A percentile compares a stretch with the other conserved stretches of the same genome.
phyloP scores from a whole-genome alignment of 2,888 invertebrate species.

The Sialis fuliginosa region DNA sequence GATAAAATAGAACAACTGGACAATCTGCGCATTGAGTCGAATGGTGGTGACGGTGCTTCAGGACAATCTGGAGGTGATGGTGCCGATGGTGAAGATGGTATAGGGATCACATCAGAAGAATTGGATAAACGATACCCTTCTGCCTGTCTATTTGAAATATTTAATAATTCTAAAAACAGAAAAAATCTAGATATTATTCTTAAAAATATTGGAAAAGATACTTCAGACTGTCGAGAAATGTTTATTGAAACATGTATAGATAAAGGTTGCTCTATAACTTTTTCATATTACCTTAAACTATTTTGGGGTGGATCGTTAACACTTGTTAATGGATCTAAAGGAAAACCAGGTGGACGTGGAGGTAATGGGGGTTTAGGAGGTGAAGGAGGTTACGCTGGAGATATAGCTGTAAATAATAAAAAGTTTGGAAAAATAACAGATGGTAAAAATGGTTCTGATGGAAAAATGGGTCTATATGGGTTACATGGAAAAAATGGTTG shows the following conservation, averaged over 20 bases:
- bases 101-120: slow-evolving; percentile 2
- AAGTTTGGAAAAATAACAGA: slow-evolving; percentile 1
- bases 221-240: no score
- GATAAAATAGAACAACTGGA: slow-evolving; percentile 10
- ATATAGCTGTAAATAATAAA: slow-evolving; percentile 6
- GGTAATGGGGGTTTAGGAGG: slow-evolving; percentile 10
- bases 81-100: slow-evolving; percentile 11
- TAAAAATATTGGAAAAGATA: no score
- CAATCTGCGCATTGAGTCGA: slow-evolving; percentile 12
- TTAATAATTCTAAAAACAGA: background rate
- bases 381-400: slow-evolving; percentile 10
- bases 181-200: no score
- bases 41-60: slow-evolving; percentile 14
- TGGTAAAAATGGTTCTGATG: slow-evolving; percentile 10
- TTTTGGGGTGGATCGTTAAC: background rate
- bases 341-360: slow-evolving; percentile 9
- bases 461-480: slow-evolving; percentile 9
- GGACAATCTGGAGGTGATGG: slow-evolving; percentile 17
- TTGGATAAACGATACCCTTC: slow-evolving; percentile 6
- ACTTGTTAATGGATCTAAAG: background rate
- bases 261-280: background rate
- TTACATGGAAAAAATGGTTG: slow-evolving; percentile 11
- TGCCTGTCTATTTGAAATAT: background rate
- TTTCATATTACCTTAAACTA: background rate
- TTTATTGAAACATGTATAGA: background rate